A percentile compares a stretch with the other conserved stretches of the same genome.
Conservation (phyloP, 1,140 invertebrate genomes). For the Eueides isabella region DNA sequence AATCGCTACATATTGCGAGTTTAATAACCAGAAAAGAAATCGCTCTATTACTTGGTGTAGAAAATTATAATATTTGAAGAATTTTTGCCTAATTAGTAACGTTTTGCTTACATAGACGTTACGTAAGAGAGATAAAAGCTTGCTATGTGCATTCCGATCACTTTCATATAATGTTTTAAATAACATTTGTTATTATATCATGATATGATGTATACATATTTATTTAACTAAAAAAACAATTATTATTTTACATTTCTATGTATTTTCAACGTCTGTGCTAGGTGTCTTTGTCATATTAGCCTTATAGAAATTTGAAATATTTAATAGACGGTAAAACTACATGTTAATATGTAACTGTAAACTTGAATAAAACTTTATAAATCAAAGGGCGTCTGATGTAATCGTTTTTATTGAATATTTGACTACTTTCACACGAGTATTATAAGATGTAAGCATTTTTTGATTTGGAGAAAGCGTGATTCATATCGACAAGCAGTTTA, state of each 20-base stretch:
- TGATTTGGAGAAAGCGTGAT: constrained; percentile 13
- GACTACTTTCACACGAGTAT: constrained; percentile 1
- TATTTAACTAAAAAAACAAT: no score
- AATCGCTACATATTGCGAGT: constrained; percentile 35
- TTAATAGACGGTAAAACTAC: background rate
- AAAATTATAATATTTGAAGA: constrained; percentile 24
- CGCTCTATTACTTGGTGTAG: constrained; percentile 33
- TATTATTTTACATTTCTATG: no score
- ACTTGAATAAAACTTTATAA: background rate
- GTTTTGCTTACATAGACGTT: background rate
- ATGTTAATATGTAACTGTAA: background rate
- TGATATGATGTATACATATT: no score
- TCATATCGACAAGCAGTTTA: constrained; percentile 8
- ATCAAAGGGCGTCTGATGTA: background rate
- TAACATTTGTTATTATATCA: no score
- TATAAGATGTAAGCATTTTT: background rate
- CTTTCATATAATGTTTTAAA: background rate
- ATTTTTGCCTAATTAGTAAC: constrained; percentile 38
- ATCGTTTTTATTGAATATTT: constrained; percentile 1
- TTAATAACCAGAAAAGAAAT: constrained; percentile 47
- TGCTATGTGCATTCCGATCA: background rate
- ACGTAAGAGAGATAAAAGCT: background rate
- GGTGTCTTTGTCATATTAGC: no score
- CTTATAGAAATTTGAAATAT: no score
- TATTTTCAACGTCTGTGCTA: no score